Evolutionary conservation across 2,888 invertebrate genomes (phyloP).

Genomic region (Zygaena filipendulae): DNA sequence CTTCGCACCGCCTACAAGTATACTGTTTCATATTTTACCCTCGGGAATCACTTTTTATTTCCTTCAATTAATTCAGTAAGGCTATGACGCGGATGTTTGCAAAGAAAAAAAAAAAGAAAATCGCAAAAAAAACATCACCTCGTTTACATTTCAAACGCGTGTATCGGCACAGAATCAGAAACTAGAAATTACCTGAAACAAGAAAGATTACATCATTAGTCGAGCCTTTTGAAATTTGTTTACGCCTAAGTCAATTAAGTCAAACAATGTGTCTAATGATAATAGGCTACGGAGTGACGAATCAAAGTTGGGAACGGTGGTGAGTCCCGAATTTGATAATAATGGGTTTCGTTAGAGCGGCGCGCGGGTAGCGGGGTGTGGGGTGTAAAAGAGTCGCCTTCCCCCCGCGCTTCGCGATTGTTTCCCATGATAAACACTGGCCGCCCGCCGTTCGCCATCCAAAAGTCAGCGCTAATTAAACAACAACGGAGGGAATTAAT

Average conservation of each 20-base stretch:
- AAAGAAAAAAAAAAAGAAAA: no score
- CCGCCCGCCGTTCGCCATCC: constrained; percentile 54
- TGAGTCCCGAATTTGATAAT: constrained; percentile 62
- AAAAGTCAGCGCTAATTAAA: constrained; percentile 64
- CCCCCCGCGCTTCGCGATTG: constrained; percentile 44
- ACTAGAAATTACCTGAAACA: constrained; percentile 66
- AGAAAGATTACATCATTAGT: constrained; percentile 48
- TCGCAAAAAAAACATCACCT: no score
- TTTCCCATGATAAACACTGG: constrained; percentile 66
- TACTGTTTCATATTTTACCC: constrained; percentile 54
- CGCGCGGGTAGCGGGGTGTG: constrained; percentile 22
- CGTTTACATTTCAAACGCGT: no score
- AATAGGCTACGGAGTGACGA: constrained; percentile 57
- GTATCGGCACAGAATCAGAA: no score
- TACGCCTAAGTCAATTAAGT: constrained; percentile 46
- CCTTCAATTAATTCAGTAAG: no score
- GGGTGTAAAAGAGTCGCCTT: no score
- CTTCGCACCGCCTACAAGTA: constrained; percentile 47
- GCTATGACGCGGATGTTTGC: no score
- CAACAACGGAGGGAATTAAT: constrained; percentile 67
- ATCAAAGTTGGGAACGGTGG: constrained; percentile 59
- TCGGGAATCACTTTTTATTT: no score
- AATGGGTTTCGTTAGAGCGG: constrained; percentile 53
- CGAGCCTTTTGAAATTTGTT: constrained; percentile 46
- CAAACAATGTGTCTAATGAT: constrained; percentile 58